Conservation (phyloP, 1,140 invertebrate genomes). For the Eueides isabella region DNA sequence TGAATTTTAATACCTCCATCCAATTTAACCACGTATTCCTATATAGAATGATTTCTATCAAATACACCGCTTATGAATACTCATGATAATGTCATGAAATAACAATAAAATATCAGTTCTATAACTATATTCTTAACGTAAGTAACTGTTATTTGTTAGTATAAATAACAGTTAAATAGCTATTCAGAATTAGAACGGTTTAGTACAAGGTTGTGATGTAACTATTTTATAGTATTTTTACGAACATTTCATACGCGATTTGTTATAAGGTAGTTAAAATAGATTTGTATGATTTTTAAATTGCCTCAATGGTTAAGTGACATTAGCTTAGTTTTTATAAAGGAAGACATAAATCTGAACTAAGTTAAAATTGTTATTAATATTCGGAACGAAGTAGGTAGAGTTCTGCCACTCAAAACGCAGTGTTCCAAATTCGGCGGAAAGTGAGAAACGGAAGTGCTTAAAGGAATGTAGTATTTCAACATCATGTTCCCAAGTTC, state of each 20-base stretch:
- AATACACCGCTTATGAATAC: neutral
- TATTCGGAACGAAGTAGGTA: neutral
- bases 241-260: neutral
- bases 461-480: no score
- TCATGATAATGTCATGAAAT: slow-evolving; percentile 27
- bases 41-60: slow-evolving; percentile 9
- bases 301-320: neutral
- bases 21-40: slow-evolving; percentile 6
- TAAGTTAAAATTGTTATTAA: neutral
- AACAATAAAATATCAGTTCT: slow-evolving; percentile 31
- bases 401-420: neutral
- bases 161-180: slow-evolving; percentile 32
- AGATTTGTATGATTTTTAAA: neutral
- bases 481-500: no score
- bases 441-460: no score
- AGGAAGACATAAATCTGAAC: neutral
- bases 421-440: no score
- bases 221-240: slow-evolving; percentile 26
- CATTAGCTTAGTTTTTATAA: neutral
- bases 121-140: no score
- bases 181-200: slow-evolving; percentile 22
- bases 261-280: neutral
- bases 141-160: neutral
- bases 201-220: slow-evolving; percentile 28
- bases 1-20: slow-evolving; percentile 21